Evolutionary conservation across 2,888 invertebrate genomes (phyloP), one percentile per base, ranked within the genome.

Genomic region (Eremobia ochroleuca): DNA sequence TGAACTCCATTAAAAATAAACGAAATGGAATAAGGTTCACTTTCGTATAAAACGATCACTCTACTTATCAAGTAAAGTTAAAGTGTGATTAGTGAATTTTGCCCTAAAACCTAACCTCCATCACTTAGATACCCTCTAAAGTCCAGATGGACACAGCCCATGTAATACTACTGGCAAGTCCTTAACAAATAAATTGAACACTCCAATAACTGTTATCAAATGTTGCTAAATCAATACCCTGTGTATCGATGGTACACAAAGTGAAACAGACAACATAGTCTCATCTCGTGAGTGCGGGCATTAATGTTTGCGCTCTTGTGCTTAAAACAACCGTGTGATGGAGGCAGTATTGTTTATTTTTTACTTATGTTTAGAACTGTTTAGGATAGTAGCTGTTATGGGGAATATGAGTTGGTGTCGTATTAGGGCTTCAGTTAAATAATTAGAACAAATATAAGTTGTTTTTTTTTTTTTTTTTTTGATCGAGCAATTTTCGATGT

Each of bases 171-270:
- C 73, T 66, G 40, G 4, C 13, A 21, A 76, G 28, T 46, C 46
- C 59, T 37, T 40, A 34, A 46, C 34, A 81, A 81, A 81, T 67
- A 81, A 67, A 80, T 49, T 28, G 64, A 69, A 52, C 64, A 59
- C 81, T 58, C 25, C 37, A 74, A 74, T 69, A 64, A 64, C 59
- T 55, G 52, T 67, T 81, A 73, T 82, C 83, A 89, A 89, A 85
- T 86, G 79, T 84, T 85, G 85, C 81, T 86, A 81, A 88, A 90
- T 87, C 88, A 90, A 88, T 90, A 90, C 79, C 80, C 61, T 25
- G 79, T 87, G 85, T 90, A 87, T 89, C 83, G 77, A 70, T 73
- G 66, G 46, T 46, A 83, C 83, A 87, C 81, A 84, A 72, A 86
- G 5, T 21, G n/a, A 13, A 18, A 76, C 52, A 21, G 85, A 86